Base-by-base conservation (phyloP, 2,797 vertebrate genomes). In the Microchirus variegatus region DNA sequence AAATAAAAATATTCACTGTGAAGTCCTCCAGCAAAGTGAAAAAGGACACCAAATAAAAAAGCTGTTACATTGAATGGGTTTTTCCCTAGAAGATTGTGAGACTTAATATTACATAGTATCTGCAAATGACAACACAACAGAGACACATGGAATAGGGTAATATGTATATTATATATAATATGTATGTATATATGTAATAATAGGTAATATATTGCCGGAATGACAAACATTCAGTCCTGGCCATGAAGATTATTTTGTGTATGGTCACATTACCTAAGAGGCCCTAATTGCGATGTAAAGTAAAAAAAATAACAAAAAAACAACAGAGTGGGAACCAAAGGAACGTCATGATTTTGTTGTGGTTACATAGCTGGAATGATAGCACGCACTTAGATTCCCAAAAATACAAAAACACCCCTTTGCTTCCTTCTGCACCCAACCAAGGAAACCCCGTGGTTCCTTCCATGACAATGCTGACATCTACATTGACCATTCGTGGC, bases 361-460 rank as follows among this genome's bases (percentile, higher is more conserved):
- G 60, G 78, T 77, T 75, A 59, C 9, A 56, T 11, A 53, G 75
- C 63, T 50, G 14, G 44, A 73, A 62, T 68, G 38, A 73, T 37
- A 45, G 58, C 38, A 61, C 35, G 38, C 36, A 40, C 53, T 77
- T 50, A 53, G 42, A 44, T 65, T 67, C 61, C 5, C 19, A 56
- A 22, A 56, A 82, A 86, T 81, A 84, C 82, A 84, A 82, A 86
- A 83, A 84, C 82, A 84, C 87, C 77, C n/a, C 58, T 59, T 62
- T 53, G 18, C 60, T 67, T 10, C 54, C 41, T 55, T 10, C 38
- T 42, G 43, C 63, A 74, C 75, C 64, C n/a, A 60, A 82, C 83
- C 82, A 1, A 84, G 89, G 86, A 91, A 91, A 90, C 49, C 84
- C 90, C 75, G 72, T 45, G 86, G 89, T 88, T 73, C 53, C 9